These are phyloP conservation scores for Meda fulgida DNA, from an alignment of 2,797 vertebrate genomes.

Conservation along the genomic window DNA sequence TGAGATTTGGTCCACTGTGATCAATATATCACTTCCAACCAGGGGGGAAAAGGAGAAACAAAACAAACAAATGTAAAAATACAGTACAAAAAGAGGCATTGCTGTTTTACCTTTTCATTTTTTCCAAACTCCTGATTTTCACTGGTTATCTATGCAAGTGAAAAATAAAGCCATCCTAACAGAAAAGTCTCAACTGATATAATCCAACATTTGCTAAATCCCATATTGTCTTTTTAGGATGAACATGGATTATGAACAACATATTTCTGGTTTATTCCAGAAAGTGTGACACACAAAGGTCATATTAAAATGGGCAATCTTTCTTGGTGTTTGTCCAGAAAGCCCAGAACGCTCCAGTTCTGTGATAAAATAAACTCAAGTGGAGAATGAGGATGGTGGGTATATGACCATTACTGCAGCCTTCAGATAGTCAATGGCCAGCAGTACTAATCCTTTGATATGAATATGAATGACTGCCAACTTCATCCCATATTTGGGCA, in stretches of 20 bases:
- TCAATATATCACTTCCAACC: slow-evolving; percentile 75
- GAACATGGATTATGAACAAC: slow-evolving; percentile 39
- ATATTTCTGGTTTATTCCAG: slow-evolving; percentile 14
- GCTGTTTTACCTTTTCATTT: slow-evolving; percentile 64
- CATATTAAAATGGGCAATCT: slow-evolving; percentile 45
- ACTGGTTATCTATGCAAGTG: slow-evolving; percentile 50
- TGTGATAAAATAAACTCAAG: slow-evolving; percentile 43
- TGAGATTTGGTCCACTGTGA: slow-evolving; percentile 85
- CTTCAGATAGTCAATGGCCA: background rate
- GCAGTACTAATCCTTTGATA: slow-evolving; percentile 43
- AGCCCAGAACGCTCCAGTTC: slow-evolving; percentile 40
- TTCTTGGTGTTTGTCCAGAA: slow-evolving; percentile 10
- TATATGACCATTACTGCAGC: slow-evolving; percentile 30
- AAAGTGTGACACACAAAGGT: slow-evolving; percentile 49
- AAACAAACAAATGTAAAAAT: slow-evolving; percentile 74
- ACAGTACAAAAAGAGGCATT: slow-evolving; percentile 77
- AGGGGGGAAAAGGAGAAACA: slow-evolving; percentile 74
- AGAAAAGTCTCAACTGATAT: slow-evolving; percentile 44
- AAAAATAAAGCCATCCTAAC: slow-evolving; percentile 57
- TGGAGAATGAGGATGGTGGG: slow-evolving; percentile 26
- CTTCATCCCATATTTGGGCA: slow-evolving; percentile 22
- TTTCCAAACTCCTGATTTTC: slow-evolving; percentile 68
- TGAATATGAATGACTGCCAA: slow-evolving; percentile 45
- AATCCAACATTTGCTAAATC: slow-evolving; percentile 39
- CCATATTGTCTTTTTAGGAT: slow-evolving; percentile 35